A percentile compares a stretch with the other conserved stretches of the same genome.
Evolutionary conservation across 2,113 vertebrate genomes (phyloP).

Genomic region (Chionomys nivalis): DNA sequence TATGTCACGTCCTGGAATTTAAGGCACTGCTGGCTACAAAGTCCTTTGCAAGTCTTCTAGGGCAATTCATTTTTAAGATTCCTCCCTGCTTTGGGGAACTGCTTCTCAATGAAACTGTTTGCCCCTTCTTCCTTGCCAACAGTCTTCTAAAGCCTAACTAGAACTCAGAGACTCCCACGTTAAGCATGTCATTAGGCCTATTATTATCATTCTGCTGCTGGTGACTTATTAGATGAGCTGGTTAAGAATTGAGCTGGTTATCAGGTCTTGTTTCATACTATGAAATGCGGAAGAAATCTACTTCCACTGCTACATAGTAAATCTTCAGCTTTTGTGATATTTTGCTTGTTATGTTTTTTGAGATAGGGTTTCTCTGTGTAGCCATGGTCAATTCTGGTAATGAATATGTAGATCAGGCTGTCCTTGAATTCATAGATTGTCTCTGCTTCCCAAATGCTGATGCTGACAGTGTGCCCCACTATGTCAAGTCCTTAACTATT

Average conservation of each 20-base stretch:
- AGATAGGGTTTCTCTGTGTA: background rate
- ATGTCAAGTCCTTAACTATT: background rate
- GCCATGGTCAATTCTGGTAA: background rate
- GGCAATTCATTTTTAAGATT: background rate
- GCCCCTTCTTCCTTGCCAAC: background rate
- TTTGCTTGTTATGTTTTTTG: background rate
- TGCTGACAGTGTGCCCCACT: background rate
- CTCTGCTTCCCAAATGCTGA: background rate
- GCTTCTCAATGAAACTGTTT: background rate
- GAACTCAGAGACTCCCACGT: background rate
- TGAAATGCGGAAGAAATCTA: background rate
- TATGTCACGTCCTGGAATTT: background rate
- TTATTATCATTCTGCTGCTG: conserved; percentile 1
- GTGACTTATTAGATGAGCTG: background rate
- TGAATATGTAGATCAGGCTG: background rate
- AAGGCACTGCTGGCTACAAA: background rate
- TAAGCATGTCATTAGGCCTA: conserved; percentile 28
- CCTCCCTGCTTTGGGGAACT: background rate
- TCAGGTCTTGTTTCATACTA: background rate
- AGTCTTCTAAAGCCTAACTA: conserved; percentile 26
- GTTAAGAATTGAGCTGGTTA: background rate
- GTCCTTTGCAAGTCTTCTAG: background rate
- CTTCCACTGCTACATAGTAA: background rate
- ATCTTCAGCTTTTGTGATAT: background rate
- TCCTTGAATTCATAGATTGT: background rate